Evolutionary conservation across 1,140 invertebrate genomes (phyloP).

Genomic region (Lucilia sericata): DNA sequence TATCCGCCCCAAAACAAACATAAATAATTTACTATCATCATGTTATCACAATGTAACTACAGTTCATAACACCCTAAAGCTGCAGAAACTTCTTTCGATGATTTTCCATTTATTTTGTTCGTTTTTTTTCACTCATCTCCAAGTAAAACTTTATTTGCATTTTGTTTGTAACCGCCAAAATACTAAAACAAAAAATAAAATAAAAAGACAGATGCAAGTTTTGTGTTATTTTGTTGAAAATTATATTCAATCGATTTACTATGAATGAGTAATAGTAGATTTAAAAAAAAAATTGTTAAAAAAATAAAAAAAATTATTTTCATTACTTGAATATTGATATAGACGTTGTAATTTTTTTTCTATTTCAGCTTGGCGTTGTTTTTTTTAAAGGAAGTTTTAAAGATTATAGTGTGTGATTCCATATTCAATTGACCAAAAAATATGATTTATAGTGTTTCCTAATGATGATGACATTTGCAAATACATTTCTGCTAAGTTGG

Average conservation of each 20-base stretch:
- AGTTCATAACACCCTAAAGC: background rate
- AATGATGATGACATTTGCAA: conserved; percentile 26
- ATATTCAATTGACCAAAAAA: conserved; percentile 35
- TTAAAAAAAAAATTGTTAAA: background rate
- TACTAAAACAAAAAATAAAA: background rate
- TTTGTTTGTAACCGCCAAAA: background rate
- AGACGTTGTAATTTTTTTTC: background rate
- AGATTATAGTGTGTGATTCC: background rate
- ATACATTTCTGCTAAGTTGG: background rate
- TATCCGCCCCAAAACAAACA: background rate
- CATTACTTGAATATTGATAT: conserved; percentile 29
- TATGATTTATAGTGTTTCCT: conserved; percentile 32
- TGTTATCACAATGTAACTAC: background rate
- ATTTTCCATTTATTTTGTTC: background rate
- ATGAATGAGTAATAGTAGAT: conserved; percentile 20
- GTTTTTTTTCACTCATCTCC: background rate
- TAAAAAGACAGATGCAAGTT: background rate
- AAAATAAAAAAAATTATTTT: background rate
- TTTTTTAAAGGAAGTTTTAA: background rate
- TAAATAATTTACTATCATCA: background rate
- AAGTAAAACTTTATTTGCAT: conserved; percentile 33
- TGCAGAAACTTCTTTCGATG: background rate
- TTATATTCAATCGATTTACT: conserved; percentile 19
- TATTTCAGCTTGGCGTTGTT: too few species aligned
- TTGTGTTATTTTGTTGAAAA: background rate